A percentile compares a stretch with the other conserved stretches of the same genome.
These are phyloP conservation scores for Timandra comae DNA, from an alignment of 2,888 invertebrate genomes.

Conservation along the genomic window DNA sequence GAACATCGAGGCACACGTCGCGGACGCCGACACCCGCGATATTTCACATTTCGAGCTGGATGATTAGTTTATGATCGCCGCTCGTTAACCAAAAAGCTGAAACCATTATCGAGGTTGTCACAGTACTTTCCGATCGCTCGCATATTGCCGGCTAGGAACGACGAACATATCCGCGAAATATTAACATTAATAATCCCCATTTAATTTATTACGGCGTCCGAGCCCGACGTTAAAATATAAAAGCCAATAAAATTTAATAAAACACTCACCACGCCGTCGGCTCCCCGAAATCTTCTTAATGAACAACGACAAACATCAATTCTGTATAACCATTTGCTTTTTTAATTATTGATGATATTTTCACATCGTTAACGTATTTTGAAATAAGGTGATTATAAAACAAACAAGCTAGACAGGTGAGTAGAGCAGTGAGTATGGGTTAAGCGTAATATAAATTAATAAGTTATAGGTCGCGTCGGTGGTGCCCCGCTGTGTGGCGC, in stretches of 20 bases:
- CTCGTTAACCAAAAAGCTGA: conserved; percentile 39
- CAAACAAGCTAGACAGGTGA: conserved; percentile 70
- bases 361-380: conserved; percentile 67
- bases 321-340: conserved; percentile 54
- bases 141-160: conserved; percentile 6
- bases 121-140: conserved; percentile 22
- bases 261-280: conserved; percentile 43
- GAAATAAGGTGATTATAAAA: conserved; percentile 61
- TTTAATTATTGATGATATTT: conserved; percentile 72
- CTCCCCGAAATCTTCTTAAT: conserved; percentile 38
- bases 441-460: conserved; percentile 71
- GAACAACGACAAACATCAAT: conserved; percentile 58
- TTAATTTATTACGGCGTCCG: conserved; percentile 36
- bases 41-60: conserved; percentile 30
- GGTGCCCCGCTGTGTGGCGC: conserved; percentile 49
- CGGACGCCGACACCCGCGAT: conserved; percentile 27
- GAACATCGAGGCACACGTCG: conserved; percentile 15
- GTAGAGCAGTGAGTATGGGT: conserved; percentile 56
- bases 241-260: conserved; percentile 58
- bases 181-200: conserved; percentile 37
- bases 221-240: conserved; percentile 32
- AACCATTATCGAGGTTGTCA: conserved; percentile 39
- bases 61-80: conserved; percentile 19
- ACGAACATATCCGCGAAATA: conserved; percentile 28
- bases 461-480: conserved; percentile 57